Conservation (phyloP, 2,113 vertebrate genomes). For the Azemiops feae region DNA sequence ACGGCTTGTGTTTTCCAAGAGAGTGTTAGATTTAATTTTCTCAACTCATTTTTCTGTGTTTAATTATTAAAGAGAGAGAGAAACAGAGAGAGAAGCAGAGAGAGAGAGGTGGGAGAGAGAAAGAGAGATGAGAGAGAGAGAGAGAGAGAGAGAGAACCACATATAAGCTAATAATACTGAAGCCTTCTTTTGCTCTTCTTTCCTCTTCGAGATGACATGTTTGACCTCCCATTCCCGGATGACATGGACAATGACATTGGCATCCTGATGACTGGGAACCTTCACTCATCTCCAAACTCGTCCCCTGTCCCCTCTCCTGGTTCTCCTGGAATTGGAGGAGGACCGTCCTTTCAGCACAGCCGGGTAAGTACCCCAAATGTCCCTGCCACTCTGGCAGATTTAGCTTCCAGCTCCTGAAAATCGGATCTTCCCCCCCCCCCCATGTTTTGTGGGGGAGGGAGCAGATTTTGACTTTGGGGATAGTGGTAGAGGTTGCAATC, state of each 20-base stretch:
- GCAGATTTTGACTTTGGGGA: background rate
- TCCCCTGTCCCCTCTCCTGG: slow-evolving; percentile 92
- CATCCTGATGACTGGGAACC: slow-evolving; percentile 94
- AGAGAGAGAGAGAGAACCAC: background rate
- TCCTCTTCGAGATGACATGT: slow-evolving; percentile 85
- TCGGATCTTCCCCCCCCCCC: no score
- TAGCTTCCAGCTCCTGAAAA: background rate
- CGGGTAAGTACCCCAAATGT: slow-evolving; percentile 75
- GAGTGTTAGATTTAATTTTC: slow-evolving; percentile 68
- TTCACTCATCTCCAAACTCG: slow-evolving; percentile 92
- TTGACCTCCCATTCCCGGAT: slow-evolving; percentile 93
- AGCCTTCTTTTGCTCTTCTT: background rate
- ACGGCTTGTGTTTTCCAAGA: slow-evolving; percentile 52
- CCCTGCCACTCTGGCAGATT: background rate
- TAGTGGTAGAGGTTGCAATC: background rate
- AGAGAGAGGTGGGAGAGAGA: background rate
- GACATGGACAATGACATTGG: slow-evolving; percentile 98
- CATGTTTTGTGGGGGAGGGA: background rate
- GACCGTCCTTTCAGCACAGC: slow-evolving; percentile 89
- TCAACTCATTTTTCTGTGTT: slow-evolving; percentile 51
- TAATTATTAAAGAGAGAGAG: slow-evolving; percentile 56
- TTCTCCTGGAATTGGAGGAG: slow-evolving; percentile 89
- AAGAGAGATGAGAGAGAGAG: background rate
- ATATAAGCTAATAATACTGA: background rate
- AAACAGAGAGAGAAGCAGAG: no score